phyloP scores from a whole-genome alignment of 2,888 invertebrate genomes.

The Orgyia antiqua region DNA sequence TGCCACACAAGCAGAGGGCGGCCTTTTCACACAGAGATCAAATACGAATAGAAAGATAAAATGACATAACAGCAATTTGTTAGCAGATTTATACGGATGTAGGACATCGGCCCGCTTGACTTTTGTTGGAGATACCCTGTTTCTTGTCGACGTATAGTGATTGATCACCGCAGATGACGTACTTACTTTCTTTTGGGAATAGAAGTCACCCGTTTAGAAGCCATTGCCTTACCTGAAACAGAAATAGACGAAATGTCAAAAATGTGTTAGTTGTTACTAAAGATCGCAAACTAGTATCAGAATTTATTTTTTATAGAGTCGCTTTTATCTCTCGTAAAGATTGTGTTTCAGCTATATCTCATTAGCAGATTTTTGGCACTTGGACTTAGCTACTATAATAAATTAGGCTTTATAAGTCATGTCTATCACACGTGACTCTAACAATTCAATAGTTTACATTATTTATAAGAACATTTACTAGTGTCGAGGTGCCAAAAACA shows the following conservation, averaged over 20 bases:
- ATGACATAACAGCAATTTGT: no score
- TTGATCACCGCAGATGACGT: conserved; percentile 37
- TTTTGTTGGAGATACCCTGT: conserved; percentile 18
- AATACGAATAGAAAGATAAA: no score
- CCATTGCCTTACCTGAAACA: conserved; percentile 75
- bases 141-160: conserved; percentile 33
- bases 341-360: no score
- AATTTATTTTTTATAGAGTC: no score
- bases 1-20: conserved; percentile 47
- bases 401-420: no score
- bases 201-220: conserved; percentile 66
- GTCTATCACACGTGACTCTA: no score
- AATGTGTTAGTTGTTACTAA: conserved; percentile 6
- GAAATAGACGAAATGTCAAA: conserved; percentile 38
- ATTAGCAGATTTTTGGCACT: no score
- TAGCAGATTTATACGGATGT: conserved; percentile 34
- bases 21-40: conserved; percentile 43
- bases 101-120: conserved; percentile 41
- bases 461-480: no score
- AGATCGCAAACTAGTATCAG: neutral
- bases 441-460: no score
- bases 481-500: no score
- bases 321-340: no score
- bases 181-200: conserved; percentile 59
- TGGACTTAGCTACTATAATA: no score